Evolutionary conservation across 2,797 vertebrate species (phyloP).

Genomic region (Apogon hyalosoma): DNA sequence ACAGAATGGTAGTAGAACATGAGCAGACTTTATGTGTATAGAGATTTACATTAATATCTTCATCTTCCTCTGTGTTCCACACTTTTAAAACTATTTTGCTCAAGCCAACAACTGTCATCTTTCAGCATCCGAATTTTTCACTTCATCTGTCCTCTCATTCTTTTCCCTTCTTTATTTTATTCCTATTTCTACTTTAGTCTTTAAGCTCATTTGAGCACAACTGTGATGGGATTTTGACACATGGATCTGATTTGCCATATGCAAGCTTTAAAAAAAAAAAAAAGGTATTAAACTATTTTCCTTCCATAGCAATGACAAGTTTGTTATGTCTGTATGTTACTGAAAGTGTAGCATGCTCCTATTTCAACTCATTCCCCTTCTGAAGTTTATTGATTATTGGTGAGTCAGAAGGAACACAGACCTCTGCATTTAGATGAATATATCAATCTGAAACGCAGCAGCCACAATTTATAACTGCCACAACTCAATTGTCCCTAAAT

Average conservation of each 20-base stretch:
- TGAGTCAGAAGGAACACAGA: constrained; percentile 45
- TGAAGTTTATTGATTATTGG: constrained; percentile 54
- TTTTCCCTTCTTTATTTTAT: neutral
- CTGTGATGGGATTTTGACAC: no score
- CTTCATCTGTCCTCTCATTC: constrained; percentile 15
- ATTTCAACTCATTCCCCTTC: neutral
- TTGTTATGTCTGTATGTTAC: neutral
- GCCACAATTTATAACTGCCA: constrained; percentile 70
- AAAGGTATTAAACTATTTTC: no score
- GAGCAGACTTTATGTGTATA: constrained; percentile 9
- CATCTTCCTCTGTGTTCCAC: constrained; percentile 5
- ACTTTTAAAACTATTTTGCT: constrained; percentile 12
- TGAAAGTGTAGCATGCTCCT: neutral
- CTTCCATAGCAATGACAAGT: no score
- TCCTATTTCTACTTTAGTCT: neutral
- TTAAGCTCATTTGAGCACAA: no score
- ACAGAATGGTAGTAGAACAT: neutral
- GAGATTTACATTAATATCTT: constrained; percentile 6
- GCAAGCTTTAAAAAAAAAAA: no score
- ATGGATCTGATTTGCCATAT: no score
- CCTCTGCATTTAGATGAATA: constrained; percentile 49
- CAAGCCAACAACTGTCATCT: constrained; percentile 48
- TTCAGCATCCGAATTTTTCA: constrained; percentile 11
- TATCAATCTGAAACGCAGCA: constrained; percentile 49
- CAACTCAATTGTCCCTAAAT: constrained; percentile 81